Conservation (phyloP, 2,797 vertebrate genomes). For the Lithobates pipiens region DNA sequence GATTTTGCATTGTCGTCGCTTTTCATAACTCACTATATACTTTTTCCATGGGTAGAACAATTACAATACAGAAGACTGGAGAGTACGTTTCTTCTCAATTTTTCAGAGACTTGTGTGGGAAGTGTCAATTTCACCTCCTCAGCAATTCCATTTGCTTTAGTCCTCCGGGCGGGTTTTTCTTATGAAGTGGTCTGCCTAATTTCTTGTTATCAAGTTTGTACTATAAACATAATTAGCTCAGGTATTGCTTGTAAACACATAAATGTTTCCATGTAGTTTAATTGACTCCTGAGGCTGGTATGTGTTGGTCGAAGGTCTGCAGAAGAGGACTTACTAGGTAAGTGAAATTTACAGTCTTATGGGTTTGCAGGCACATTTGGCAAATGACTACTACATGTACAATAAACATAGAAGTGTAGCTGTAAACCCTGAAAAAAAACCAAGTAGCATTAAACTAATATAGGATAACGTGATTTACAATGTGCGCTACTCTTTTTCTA, state of each 20-base stretch:
- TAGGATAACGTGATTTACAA: neutral
- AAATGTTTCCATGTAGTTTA: neutral
- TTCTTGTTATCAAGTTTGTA: neutral
- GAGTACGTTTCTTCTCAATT: neutral
- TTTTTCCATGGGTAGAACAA: neutral
- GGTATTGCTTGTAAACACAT: conserved; percentile 19
- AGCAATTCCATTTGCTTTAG: conserved; percentile 6
- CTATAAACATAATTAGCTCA: conserved; percentile 23
- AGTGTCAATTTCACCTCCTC: neutral
- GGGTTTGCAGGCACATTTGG: neutral
- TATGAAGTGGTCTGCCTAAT: neutral
- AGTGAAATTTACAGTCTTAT: neutral
- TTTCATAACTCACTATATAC: neutral
- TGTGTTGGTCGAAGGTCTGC: neutral
- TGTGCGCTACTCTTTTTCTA: neutral
- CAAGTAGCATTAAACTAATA: neutral
- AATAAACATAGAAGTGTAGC: neutral
- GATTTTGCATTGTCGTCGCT: neutral
- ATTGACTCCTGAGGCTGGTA: conserved; percentile 1
- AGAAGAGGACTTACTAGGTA: too few relatives aligned
- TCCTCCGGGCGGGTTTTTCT: neutral
- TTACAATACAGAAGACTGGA: neutral
- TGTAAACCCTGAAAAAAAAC: neutral
- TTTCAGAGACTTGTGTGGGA: neutral
- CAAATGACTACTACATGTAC: neutral